Evolutionary conservation across 2,888 invertebrate genomes (phyloP).

Genomic region (Subacronicta megacephala): DNA sequence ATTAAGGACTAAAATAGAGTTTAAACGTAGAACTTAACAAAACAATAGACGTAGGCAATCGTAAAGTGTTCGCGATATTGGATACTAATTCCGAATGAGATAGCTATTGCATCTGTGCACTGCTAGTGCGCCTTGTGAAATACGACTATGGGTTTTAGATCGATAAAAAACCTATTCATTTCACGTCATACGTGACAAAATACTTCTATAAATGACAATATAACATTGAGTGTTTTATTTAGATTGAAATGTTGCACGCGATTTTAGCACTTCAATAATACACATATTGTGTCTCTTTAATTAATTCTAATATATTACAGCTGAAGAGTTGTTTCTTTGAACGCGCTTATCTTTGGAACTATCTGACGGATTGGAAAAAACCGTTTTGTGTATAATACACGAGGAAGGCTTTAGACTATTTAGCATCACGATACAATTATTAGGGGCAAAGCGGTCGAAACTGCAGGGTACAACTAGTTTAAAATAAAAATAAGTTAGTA

Average conservation of each 20-base stretch:
- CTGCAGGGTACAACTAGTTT: too few relatives aligned
- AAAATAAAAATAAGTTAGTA: too few relatives aligned
- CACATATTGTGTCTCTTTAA: too few relatives aligned
- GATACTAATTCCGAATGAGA: constrained; percentile 81
- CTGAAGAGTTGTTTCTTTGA: too few relatives aligned
- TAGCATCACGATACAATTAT: too few relatives aligned
- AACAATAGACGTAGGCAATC: constrained; percentile 57
- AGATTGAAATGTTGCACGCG: constrained; percentile 2
- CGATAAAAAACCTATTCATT: constrained; percentile 60
- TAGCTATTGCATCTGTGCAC: constrained; percentile 80
- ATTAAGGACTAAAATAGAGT: constrained; percentile 33
- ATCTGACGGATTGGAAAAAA: too few relatives aligned
- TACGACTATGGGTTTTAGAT: constrained; percentile 63
- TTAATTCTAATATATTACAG: too few relatives aligned
- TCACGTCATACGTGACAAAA: constrained; percentile 38
- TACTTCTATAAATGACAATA: constrained; percentile 17
- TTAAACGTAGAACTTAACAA: constrained; percentile 34
- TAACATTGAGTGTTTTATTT: constrained; percentile 9
- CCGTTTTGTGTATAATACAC: too few relatives aligned
- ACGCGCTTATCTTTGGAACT: too few relatives aligned
- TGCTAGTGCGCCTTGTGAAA: constrained; percentile 66
- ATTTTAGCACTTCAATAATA: not conserved
- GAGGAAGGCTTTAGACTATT: too few relatives aligned
- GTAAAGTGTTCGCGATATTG: constrained; percentile 78
- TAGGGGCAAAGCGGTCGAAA: too few relatives aligned